phyloP scores from a whole-genome alignment of 2,888 invertebrate species.

The Thymelicus lineola region DNA sequence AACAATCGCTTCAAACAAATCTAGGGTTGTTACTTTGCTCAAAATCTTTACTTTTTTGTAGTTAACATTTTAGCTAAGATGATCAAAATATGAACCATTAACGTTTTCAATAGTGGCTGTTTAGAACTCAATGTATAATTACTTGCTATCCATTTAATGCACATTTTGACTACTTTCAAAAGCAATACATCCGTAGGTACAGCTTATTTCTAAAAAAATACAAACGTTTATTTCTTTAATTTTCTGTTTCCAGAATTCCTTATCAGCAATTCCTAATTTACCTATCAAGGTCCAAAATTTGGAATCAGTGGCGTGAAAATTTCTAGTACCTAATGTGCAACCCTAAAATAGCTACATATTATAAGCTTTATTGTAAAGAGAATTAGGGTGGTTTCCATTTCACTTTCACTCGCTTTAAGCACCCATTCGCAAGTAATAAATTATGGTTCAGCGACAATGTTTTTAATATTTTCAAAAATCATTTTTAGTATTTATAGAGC shows the following conservation, averaged over 20 bases:
- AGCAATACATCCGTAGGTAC: no score
- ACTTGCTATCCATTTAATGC: background rate
- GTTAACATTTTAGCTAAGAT: no score
- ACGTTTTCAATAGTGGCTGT: no score
- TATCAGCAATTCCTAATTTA: no score
- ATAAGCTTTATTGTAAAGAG: conserved; percentile 23
- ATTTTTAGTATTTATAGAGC: conserved; percentile 1
- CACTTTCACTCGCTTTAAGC: conserved; percentile 26
- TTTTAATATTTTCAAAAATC: conserved; percentile 22
- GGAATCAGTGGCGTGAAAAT: no score
- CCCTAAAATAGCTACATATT: conserved; percentile 21
- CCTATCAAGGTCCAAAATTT: no score
- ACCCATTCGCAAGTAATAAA: conserved; percentile 28
- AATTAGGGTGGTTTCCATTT: conserved; percentile 28
- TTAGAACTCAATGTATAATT: background rate
- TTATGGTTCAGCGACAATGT: conserved; percentile 26
- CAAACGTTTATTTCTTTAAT: no score
- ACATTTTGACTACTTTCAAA: no score
- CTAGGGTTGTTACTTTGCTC: conserved; percentile 38
- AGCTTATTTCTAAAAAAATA: no score
- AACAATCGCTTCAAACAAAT: conserved; percentile 64
- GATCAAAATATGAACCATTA: no score
- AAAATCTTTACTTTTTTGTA: background rate
- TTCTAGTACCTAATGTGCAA: background rate
- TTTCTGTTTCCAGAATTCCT: no score